A percentile compares a stretch with the other conserved stretches of the same genome.
Conservation (phyloP, 2,888 invertebrate species). For the Ophonus ardosiacus region DNA sequence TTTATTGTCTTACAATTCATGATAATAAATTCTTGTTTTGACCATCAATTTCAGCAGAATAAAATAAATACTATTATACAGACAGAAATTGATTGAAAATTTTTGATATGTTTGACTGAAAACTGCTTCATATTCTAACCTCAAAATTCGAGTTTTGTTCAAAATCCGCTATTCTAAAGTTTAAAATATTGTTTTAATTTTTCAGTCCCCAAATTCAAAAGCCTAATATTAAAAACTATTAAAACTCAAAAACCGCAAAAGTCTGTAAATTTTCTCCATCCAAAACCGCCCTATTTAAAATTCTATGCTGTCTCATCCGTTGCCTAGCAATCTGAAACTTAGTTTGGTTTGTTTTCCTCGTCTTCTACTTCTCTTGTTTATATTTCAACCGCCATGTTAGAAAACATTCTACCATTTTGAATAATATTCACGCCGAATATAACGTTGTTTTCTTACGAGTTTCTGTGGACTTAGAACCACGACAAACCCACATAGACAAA, state of each 20-base stretch:
- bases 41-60: too few relatives aligned
- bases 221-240: not conserved
- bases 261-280: not conserved
- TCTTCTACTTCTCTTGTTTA: constrained; percentile 49
- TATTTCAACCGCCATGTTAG: constrained; percentile 55
- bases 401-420: constrained; percentile 57
- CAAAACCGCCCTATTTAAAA: constrained; percentile 52
- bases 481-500: not conserved
- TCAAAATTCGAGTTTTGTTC: too few relatives aligned
- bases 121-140: too few relatives aligned
- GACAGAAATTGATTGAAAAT: too few relatives aligned
- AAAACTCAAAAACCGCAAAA: not conserved
- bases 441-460: constrained; percentile 41
- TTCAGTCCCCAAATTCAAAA: not conserved
- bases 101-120: too few relatives aligned
- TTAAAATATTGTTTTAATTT: too few relatives aligned
- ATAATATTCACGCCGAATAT: constrained; percentile 49
- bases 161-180: too few relatives aligned
- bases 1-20: not conserved
- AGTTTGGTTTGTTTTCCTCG: constrained; percentile 61
- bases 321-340: constrained; percentile 59
- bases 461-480: constrained; percentile 3
- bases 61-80: too few relatives aligned
- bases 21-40: not conserved
- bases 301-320: constrained; percentile 42